These are phyloP conservation scores for Ptilonorhynchus violaceus DNA, from an alignment of 2,113 vertebrate genomes.

Conservation along the genomic window DNA sequence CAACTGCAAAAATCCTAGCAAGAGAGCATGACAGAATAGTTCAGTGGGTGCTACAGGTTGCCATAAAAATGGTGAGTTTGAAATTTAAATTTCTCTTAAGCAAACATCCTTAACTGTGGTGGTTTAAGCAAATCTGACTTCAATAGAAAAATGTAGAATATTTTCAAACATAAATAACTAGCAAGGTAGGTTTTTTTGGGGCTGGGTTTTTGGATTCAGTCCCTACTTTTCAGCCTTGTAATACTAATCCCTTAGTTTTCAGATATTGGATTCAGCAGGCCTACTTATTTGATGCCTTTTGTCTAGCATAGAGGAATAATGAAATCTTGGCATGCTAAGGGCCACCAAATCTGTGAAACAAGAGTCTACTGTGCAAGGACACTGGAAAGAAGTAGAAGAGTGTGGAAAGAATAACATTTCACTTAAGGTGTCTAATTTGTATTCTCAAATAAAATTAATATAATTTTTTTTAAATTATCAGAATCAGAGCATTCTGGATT, in stretches of 20 bases:
- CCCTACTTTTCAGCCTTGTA: neutral
- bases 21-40: neutral
- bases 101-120: neutral
- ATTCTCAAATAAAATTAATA: neutral
- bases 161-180: neutral
- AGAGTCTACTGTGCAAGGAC: neutral
- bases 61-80: neutral
- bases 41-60: neutral
- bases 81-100: neutral
- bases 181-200: neutral
- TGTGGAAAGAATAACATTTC: neutral
- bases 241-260: neutral
- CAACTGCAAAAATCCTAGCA: neutral
- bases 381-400: neutral
- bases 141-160: neutral
- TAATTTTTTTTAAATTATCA: neutral
- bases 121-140: neutral
- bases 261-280: neutral
- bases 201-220: neutral
- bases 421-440: neutral
- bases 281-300: neutral
- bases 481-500: neutral
- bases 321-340: neutral
- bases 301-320: neutral
- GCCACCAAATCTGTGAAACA: neutral